phyloP scores from a whole-genome alignment of 2,797 vertebrate species.

The Hippocampus kuda region DNA sequence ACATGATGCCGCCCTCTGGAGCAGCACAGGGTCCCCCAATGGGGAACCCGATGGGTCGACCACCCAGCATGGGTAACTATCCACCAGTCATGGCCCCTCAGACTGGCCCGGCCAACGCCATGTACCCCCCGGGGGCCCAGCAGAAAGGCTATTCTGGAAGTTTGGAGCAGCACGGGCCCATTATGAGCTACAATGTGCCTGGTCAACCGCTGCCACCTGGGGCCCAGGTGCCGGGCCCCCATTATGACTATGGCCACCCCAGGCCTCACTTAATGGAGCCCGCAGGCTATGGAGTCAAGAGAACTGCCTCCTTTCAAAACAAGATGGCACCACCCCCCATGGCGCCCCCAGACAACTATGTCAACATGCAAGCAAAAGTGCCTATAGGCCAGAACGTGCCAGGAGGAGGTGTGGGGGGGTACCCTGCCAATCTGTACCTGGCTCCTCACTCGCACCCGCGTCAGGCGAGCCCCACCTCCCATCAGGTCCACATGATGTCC shows the following conservation, averaged over 20 bases:
- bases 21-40: slow-evolving; percentile 70
- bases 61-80: slow-evolving; percentile 71
- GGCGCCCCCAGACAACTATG: slow-evolving; percentile 73
- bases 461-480: slow-evolving; percentile 81
- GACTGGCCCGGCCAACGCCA: slow-evolving; percentile 51
- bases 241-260: slow-evolving; percentile 69
- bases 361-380: slow-evolving; percentile 77
- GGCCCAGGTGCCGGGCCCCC: slow-evolving; percentile 68
- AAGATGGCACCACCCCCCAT: slow-evolving; percentile 69
- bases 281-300: slow-evolving; percentile 78
- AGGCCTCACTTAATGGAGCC: slow-evolving; percentile 80
- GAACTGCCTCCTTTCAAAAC: slow-evolving; percentile 92
- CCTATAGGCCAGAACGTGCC: slow-evolving; percentile 68
- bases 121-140: slow-evolving; percentile 67
- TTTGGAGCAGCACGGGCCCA: slow-evolving; percentile 72
- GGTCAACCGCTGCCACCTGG: slow-evolving; percentile 73
- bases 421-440: slow-evolving; percentile 72
- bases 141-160: slow-evolving; percentile 77
- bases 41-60: slow-evolving; percentile 74
- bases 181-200: slow-evolving; percentile 76
- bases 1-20: slow-evolving; percentile 77
- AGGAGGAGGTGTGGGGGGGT: slow-evolving; percentile 64
- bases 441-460: slow-evolving; percentile 79
- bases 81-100: slow-evolving; percentile 62
- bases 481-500: slow-evolving; percentile 80